Evolutionary conservation across 2,888 invertebrate species (phyloP).

Genomic region (Synanthedon andrenaeformis): DNA sequence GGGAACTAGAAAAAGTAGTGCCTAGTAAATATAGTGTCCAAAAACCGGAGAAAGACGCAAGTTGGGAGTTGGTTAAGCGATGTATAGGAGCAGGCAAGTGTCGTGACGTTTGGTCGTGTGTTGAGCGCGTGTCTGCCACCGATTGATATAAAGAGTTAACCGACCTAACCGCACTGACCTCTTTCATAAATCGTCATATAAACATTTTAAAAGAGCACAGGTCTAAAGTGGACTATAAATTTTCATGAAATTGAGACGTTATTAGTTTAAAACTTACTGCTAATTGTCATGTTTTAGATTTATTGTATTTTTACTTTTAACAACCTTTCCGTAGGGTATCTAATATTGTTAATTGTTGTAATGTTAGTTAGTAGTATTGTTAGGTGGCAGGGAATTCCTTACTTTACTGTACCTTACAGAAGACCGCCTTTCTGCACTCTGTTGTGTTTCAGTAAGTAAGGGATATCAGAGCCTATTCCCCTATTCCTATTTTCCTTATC

Average conservation of each 20-base stretch:
- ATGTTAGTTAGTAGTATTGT: too few relatives aligned
- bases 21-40: background rate
- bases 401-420: too few relatives aligned
- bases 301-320: background rate
- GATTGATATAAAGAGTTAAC: slow-evolving; percentile 38
- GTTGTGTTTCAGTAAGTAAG: too few relatives aligned
- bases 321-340: too few relatives aligned
- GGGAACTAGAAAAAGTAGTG: too few relatives aligned
- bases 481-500: too few relatives aligned
- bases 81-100: slow-evolving; percentile 8
- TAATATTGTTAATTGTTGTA: too few relatives aligned
- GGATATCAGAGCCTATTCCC: too few relatives aligned
- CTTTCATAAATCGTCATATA: slow-evolving; percentile 65
- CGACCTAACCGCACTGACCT: slow-evolving; percentile 57
- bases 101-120: slow-evolving; percentile 24
- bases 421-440: too few relatives aligned
- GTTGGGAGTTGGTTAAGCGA: slow-evolving; percentile 10
- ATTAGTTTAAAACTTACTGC: slow-evolving; percentile 6
- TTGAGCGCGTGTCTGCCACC: slow-evolving; percentile 34
- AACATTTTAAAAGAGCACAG: slow-evolving; percentile 47
- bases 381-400: too few relatives aligned
- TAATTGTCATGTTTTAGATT: slow-evolving; percentile 2
- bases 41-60: slow-evolving; percentile 17
- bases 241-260: slow-evolving; percentile 25
- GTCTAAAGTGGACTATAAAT: slow-evolving; percentile 35